phyloP scores from a whole-genome alignment of 1,140 invertebrate genomes.

The Artemia franciscana region DNA sequence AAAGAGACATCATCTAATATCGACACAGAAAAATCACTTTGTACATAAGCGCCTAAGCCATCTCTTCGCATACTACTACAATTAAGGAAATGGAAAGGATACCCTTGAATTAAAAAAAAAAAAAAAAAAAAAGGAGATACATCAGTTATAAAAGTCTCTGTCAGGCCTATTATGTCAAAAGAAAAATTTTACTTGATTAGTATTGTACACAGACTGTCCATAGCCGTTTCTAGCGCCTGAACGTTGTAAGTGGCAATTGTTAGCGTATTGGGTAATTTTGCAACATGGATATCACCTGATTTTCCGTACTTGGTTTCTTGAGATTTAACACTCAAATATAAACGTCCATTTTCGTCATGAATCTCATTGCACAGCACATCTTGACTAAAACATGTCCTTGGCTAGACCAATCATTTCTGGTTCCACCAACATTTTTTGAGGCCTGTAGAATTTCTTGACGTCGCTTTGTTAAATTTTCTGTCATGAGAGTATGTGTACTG shows the following conservation, averaged over 20 bases:
- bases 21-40: background rate
- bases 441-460: background rate
- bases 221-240: background rate
- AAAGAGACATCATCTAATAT: background rate
- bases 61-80: background rate
- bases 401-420: background rate
- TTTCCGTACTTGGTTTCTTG: background rate
- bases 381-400: background rate
- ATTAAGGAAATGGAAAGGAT: background rate
- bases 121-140: too few relatives aligned
- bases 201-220: background rate
- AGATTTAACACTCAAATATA: background rate
- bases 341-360: background rate
- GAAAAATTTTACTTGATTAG: background rate
- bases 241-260: background rate
- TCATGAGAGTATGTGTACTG: too few relatives aligned
- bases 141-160: background rate
- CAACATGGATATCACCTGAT: background rate
- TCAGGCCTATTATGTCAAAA: background rate
- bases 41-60: background rate
- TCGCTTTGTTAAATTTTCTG: too few relatives aligned
- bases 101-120: background rate
- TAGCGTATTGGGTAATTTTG: background rate
- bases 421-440: background rate
- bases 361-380: background rate